These are phyloP conservation scores for Plodia interpunctella DNA, from an alignment of 1,140 invertebrate genomes.

Conservation along the genomic window DNA sequence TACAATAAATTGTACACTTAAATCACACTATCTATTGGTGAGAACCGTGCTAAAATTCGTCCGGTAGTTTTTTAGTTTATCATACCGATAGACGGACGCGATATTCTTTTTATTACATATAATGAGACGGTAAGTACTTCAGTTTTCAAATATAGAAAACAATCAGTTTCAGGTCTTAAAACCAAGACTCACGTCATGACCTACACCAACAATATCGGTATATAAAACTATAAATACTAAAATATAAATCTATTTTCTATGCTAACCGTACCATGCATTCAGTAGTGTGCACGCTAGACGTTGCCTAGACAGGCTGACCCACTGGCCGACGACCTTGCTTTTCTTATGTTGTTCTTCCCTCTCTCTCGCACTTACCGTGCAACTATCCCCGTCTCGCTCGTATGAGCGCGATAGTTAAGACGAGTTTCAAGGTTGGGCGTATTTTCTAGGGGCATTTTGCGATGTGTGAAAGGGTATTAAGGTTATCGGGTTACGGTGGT, in stretches of 20 bases:
- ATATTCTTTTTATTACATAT: too few species aligned
- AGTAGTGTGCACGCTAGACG: constrained; percentile 67
- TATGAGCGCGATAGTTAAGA: constrained; percentile 38
- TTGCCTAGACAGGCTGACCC: constrained; percentile 66
- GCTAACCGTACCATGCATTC: constrained; percentile 32
- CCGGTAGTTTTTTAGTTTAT: too few species aligned
- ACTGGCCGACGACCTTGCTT: constrained; percentile 65
- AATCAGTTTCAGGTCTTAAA: too few species aligned
- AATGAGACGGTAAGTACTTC: too few species aligned
- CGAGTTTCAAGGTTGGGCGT: constrained; percentile 28
- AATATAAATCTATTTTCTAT: constrained; percentile 24
- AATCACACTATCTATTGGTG: too few species aligned
- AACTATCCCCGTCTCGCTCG: constrained; percentile 26
- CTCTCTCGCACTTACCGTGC: constrained; percentile 29
- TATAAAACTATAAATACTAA: neutral
- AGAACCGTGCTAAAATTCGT: too few species aligned
- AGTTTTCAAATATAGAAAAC: too few species aligned
- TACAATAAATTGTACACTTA: too few species aligned
- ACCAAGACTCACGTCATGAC: too few species aligned
- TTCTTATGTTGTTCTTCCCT: constrained; percentile 67
- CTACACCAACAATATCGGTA: too few species aligned
- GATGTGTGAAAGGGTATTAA: neutral
- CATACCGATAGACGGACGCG: too few species aligned
- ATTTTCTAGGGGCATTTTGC: constrained; percentile 21
- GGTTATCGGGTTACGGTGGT: neutral